Percentiles rank a stretch among this genome's conserved stretches.
Conservation (phyloP, 1,140 invertebrate genomes). For the Zelostemma sp. region DNA sequence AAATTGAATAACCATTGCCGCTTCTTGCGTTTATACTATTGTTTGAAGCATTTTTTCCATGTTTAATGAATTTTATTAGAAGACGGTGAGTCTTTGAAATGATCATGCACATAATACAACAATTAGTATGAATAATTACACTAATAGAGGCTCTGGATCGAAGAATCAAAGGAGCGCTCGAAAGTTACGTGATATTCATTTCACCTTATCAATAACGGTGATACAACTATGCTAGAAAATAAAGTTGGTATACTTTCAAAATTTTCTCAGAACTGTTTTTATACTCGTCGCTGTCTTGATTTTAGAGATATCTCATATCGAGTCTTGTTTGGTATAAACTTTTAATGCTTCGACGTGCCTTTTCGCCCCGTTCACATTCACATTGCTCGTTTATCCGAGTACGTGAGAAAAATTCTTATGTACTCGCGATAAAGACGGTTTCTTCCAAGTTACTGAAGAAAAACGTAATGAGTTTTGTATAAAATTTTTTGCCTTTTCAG, state of each 20-base stretch:
- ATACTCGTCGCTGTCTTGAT: conserved; percentile 20
- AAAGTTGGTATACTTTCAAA: conserved; percentile 18
- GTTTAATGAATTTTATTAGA: too few species aligned
- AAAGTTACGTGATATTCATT: not conserved
- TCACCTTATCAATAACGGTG: not conserved
- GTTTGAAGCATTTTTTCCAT: too few species aligned
- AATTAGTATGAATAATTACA: too few species aligned
- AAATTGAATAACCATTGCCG: too few species aligned
- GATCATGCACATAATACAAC: too few species aligned
- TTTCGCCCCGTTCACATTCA: conserved; percentile 16
- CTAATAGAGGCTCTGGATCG: too few species aligned
- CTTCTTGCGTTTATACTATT: too few species aligned
- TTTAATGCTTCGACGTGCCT: conserved; percentile 14
- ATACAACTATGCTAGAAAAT: conserved; percentile 9
- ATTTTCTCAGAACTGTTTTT: conserved; percentile 7
- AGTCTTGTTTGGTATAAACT: conserved; percentile 27
- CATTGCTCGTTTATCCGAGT: conserved; percentile 31
- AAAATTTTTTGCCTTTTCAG: conserved; percentile 4
- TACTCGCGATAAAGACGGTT: conserved; percentile 13
- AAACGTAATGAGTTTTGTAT: conserved; percentile 17
- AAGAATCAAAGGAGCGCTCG: not conserved
- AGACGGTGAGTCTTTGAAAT: too few species aligned
- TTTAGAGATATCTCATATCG: conserved; percentile 29
- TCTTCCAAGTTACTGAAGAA: conserved; percentile 5
- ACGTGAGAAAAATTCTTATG: conserved; percentile 33